Evolutionary conservation across 2,113 vertebrate genomes (phyloP).

Genomic region (Muntiacus muntjak): DNA sequence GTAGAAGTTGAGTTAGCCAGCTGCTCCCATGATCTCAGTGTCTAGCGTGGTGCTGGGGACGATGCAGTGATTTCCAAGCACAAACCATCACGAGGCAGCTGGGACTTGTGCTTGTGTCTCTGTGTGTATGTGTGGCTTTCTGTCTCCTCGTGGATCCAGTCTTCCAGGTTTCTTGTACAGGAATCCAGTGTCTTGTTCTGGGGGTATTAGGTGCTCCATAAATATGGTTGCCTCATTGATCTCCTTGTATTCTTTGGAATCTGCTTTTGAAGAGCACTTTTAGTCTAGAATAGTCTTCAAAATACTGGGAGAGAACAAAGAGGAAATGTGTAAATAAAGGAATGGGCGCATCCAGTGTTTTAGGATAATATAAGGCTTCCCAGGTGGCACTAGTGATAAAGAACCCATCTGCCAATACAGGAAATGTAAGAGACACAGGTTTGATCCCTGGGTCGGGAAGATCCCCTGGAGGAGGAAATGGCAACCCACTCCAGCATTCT

Average conservation of each 20-base stretch:
- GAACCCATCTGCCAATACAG: neutral
- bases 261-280: neutral
- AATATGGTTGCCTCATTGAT: neutral
- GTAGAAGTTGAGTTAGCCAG: neutral
- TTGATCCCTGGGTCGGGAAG: neutral
- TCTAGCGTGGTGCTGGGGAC: neutral
- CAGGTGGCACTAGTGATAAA: neutral
- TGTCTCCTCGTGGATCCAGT: accelerated
- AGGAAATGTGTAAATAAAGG: neutral
- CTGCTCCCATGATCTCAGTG: accelerated
- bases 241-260: neutral
- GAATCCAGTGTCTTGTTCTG: neutral
- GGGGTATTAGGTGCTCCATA: neutral
- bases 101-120: neutral
- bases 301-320: neutral
- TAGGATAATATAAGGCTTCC: neutral
- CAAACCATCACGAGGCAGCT: accelerated
- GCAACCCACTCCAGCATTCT: neutral
- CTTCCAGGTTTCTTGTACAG: neutral
- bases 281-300: neutral
- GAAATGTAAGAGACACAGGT: neutral
- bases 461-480: neutral
- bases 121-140: neutral
- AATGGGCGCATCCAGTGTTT: neutral
- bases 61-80: neutral